Evolutionary conservation across 2,113 vertebrate genomes (phyloP).

Genomic region (Chaetodon trifascialis): DNA sequence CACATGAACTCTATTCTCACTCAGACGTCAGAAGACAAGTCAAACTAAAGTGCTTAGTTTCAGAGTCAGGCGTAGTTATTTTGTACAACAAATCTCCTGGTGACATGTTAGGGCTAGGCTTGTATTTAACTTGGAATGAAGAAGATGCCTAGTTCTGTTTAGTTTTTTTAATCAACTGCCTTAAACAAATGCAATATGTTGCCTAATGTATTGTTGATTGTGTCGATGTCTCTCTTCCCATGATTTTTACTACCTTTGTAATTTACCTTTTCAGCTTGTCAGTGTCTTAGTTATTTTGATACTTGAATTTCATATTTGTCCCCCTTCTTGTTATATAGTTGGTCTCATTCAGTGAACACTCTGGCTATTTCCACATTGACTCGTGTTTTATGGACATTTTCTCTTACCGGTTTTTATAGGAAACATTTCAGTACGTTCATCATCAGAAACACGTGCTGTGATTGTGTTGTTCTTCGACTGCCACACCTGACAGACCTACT

Average conservation of each 20-base stretch:
- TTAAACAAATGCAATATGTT: conserved; percentile 82
- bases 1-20: conserved; percentile 72
- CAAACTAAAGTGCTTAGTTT: conserved; percentile 76
- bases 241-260: conserved; percentile 81
- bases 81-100: conserved; percentile 69
- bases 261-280: conserved; percentile 73
- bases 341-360: conserved; percentile 64
- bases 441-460: conserved; percentile 51
- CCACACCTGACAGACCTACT: conserved; percentile 62
- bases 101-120: conserved; percentile 71
- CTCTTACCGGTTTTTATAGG: conserved; percentile 68
- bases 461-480: conserved; percentile 47
- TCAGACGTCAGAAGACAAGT: conserved; percentile 77
- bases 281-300: conserved; percentile 83
- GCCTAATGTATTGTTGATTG: conserved; percentile 83
- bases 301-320: conserved; percentile 83
- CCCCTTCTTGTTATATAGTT: conserved; percentile 55
- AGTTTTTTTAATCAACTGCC: conserved; percentile 82
- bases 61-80: conserved; percentile 70
- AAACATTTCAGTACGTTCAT: conserved; percentile 68
- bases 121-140: conserved; percentile 82
- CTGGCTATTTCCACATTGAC: conserved; percentile 59
- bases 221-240: conserved; percentile 67
- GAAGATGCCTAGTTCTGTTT: conserved; percentile 77
- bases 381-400: conserved; percentile 64